Evolutionary conservation across 1,140 invertebrate species (phyloP).

Genomic region (Manduca sexta): DNA sequence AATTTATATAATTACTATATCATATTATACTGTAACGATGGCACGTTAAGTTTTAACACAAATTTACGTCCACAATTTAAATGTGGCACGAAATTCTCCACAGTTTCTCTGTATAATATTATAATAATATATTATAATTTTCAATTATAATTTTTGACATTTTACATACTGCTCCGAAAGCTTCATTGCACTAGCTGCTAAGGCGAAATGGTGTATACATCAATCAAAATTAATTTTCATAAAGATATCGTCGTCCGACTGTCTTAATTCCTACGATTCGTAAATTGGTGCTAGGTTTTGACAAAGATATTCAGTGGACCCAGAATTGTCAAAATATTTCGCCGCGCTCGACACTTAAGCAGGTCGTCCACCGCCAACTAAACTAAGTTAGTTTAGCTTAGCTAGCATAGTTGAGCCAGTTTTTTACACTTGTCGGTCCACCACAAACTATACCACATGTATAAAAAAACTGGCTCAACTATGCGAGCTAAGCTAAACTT

Average conservation of each 20-base stretch:
- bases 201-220: slow-evolving; percentile 44
- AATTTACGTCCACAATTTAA: slow-evolving; percentile 12
- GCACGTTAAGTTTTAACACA: slow-evolving; percentile 17
- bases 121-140: too few species aligned
- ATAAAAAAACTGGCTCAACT: too few species aligned
- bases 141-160: background rate
- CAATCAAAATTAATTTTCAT: slow-evolving; percentile 39
- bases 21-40: slow-evolving; percentile 19
- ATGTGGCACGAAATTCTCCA: slow-evolving; percentile 8
- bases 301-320: slow-evolving; percentile 13
- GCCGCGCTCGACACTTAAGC: too few species aligned
- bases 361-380: too few species aligned
- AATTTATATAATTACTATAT: too few species aligned
- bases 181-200: slow-evolving; percentile 61
- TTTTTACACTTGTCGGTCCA: too few species aligned
- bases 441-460: too few species aligned
- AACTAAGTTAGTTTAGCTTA: too few species aligned
- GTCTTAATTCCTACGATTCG: slow-evolving; percentile 37
- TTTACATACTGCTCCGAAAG: background rate
- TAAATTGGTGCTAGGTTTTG: slow-evolving; percentile 45
- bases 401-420: too few species aligned
- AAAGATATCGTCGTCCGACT: slow-evolving; percentile 44
- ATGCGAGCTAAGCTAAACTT: too few species aligned
- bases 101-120: too few species aligned
- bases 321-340: too few species aligned